Conservation (phyloP, 2,113 vertebrate species). For the Pomatostomus ruficeps region DNA sequence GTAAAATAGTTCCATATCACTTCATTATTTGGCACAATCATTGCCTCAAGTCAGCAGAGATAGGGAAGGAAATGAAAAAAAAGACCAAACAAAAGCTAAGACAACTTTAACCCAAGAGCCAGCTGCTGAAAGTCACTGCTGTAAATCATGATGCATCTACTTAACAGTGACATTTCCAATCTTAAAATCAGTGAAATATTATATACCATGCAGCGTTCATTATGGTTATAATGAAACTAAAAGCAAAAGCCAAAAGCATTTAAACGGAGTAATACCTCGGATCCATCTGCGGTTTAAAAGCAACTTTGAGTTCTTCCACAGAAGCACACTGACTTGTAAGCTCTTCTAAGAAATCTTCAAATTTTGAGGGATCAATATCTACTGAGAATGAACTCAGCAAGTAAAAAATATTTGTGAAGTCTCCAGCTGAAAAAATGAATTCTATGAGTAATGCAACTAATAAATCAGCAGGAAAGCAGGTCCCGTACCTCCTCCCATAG, state of each 20-base stretch:
- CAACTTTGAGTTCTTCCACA: slow-evolving; percentile 85
- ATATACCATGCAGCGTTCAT: not conserved
- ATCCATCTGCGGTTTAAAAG: slow-evolving; percentile 89
- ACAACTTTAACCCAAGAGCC: not conserved
- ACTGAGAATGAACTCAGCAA: slow-evolving; percentile 80
- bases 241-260: not conserved
- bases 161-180: not conserved
- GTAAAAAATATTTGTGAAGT: slow-evolving; percentile 94
- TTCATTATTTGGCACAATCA: not conserved
- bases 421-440: slow-evolving; percentile 77
- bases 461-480: not conserved
- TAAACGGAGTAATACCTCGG: slow-evolving; percentile 75
- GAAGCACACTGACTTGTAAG: slow-evolving; percentile 85
- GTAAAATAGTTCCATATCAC: not conserved
- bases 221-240: not conserved
- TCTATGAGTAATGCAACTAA: not conserved
- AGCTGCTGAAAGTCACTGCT: not conserved
- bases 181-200: not conserved
- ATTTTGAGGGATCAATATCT: slow-evolving; percentile 24
- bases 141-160: not conserved
- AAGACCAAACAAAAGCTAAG: not conserved
- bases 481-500: not conserved
- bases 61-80: not conserved
- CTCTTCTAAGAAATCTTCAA: slow-evolving; percentile 69
- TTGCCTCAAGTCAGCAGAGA: not conserved